Percentiles rank a stretch among this genome's conserved stretches.
Conservation (phyloP, 30 jellyfish, hydroid and myxozoan genomes). For the Cassiopea xamachana region DNA sequence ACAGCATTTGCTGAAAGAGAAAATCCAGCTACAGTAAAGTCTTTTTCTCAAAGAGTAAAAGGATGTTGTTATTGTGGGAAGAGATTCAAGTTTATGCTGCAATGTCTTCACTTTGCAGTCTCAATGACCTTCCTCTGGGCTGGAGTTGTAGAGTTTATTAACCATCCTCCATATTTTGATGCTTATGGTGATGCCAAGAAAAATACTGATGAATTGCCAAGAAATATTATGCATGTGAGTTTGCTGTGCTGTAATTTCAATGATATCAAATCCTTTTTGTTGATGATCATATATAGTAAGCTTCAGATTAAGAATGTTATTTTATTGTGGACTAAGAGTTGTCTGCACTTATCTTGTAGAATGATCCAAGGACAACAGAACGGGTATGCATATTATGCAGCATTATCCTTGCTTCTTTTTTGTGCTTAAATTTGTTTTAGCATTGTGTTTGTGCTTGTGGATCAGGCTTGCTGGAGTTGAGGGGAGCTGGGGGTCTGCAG, state of each 20-base stretch:
- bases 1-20: not conserved
- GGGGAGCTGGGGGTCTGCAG: not conserved
- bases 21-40: not conserved
- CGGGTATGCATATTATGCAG: conserved; percentile 17
- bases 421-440: not conserved
- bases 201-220: conserved; percentile 54
- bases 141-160: conserved; percentile 84
- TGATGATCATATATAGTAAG: not conserved
- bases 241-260: not conserved
- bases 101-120: conserved; percentile 66
- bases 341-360: conserved; percentile 6
- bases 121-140: conserved; percentile 84
- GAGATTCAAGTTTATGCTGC: conserved; percentile 23
- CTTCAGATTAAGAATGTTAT: not conserved
- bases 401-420: not conserved
- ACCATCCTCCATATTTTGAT: conserved; percentile 97
- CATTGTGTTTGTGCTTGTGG: not conserved
- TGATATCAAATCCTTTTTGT: not conserved
- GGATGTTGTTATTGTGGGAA: conserved; percentile 3
- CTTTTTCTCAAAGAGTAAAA: not conserved
- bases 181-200: conserved; percentile 95
- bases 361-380: conserved; percentile 66
- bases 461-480: not conserved
- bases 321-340: too few species aligned
- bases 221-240: conserved; percentile 68